These are phyloP conservation scores for Apostichopus parvimensis DNA, from an alignment of 35 echinoderm and acorn worm species.

Conservation along the genomic window DNA sequence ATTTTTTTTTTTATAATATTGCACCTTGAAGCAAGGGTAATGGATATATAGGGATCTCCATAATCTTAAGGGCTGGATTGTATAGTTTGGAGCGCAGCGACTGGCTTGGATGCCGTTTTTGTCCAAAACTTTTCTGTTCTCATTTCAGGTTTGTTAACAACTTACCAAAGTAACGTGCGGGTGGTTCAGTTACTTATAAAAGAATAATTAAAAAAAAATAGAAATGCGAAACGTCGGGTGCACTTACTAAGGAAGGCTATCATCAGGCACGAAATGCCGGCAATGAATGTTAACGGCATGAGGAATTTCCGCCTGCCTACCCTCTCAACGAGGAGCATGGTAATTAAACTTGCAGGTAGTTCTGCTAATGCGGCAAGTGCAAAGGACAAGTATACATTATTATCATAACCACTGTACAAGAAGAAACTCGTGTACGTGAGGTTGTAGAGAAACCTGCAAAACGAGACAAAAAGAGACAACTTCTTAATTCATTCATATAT, in stretches of 20 bases:
- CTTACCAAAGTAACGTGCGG: no score
- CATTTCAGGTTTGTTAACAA: no score
- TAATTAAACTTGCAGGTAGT: constrained; percentile 22
- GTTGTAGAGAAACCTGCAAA: constrained; percentile 31
- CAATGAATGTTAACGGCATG: constrained; percentile 7
- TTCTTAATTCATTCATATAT: no score
- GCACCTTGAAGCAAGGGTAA: no score
- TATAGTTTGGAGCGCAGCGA: no score
- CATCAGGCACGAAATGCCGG: constrained; percentile 12
- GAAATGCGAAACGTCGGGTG: not conserved
- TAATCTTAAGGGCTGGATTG: no score
- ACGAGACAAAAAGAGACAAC: not conserved
- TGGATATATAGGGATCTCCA: no score
- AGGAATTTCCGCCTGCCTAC: constrained; percentile 26
- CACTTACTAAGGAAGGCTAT: constrained; percentile 41
- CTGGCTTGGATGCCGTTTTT: no score
- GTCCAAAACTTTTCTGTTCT: no score
- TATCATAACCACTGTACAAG: constrained; percentile 25
- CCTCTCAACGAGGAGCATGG: constrained; percentile 10
- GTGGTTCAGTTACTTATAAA: no score
- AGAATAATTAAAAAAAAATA: no score
- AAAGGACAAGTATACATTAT: constrained; percentile 30
- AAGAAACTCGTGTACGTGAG: constrained; percentile 34
- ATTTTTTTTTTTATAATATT: no score
- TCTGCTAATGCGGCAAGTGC: constrained; percentile 12